These are phyloP conservation scores for Volucella bombylans DNA, from an alignment of 2,888 invertebrate genomes.

Conservation along the genomic window DNA sequence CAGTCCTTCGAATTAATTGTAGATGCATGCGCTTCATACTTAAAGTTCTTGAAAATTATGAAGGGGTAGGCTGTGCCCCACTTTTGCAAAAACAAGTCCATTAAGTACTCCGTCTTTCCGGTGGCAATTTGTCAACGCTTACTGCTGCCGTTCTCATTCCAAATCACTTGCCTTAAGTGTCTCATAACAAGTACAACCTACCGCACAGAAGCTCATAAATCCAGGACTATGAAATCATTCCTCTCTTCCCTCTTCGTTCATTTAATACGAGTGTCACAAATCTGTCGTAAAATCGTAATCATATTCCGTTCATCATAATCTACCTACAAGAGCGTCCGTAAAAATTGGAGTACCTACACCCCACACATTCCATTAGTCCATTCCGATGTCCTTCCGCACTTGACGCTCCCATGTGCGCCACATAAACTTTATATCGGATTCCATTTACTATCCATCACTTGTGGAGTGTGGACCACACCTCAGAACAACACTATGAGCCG, in stretches of 20 bases:
- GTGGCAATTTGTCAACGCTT: too few relatives aligned
- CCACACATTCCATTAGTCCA: conserved; percentile 8
- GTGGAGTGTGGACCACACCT: conserved; percentile 30
- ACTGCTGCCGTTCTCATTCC: too few relatives aligned
- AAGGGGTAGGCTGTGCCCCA: too few relatives aligned
- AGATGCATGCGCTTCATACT: too few relatives aligned
- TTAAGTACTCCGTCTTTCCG: too few relatives aligned
- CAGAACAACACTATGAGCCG: neutral
- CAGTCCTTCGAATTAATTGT: too few relatives aligned
- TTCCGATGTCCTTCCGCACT: conserved; percentile 20
- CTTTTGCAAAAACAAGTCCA: too few relatives aligned
- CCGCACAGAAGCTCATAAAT: neutral
- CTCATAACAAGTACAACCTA: neutral
- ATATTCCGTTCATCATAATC: conserved; percentile 9
- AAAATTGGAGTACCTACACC: too few relatives aligned
- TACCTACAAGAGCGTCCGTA: neutral
- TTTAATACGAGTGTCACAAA: conserved; percentile 9
- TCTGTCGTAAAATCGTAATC: conserved; percentile 4
- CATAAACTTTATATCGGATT: conserved; percentile 22
- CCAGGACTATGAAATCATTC: neutral
- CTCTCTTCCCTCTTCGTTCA: neutral
- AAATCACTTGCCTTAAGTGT: neutral
- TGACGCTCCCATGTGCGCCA: conserved; percentile 15
- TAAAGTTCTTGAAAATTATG: too few relatives aligned
- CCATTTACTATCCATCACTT: conserved; percentile 51